Evolutionary conservation across 2,113 vertebrate genomes (phyloP).

Genomic region (Pycnonotus jocosus): DNA sequence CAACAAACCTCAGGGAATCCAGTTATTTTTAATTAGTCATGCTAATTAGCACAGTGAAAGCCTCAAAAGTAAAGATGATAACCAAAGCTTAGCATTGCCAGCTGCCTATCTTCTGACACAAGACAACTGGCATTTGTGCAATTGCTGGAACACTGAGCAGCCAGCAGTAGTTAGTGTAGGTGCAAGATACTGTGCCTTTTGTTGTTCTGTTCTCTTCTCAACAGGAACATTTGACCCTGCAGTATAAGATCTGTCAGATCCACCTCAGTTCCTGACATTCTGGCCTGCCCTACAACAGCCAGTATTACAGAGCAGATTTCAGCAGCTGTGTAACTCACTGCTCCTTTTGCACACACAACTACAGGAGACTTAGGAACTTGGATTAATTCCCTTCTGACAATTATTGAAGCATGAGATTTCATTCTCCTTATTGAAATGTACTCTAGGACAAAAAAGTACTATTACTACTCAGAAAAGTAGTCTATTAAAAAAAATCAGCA

Average conservation of each 20-base stretch:
- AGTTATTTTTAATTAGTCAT: neutral
- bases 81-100: neutral
- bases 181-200: neutral
- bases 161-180: neutral
- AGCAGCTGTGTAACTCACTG: neutral
- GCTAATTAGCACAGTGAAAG: neutral
- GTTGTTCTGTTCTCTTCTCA: neutral
- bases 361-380: neutral
- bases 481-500: neutral
- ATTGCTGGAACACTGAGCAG: neutral
- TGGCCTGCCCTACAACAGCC: neutral
- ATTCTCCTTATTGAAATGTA: neutral
- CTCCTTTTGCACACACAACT: neutral
- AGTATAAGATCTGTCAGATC: neutral
- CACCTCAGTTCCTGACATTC: neutral
- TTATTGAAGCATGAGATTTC: neutral
- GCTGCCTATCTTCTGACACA: neutral
- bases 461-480: neutral
- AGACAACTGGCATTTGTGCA: neutral
- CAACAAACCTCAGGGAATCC: neutral
- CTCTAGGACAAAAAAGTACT: neutral
- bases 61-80: neutral
- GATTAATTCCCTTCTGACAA: neutral
- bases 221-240: neutral
- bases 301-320: neutral